These are phyloP conservation scores for Sterna hirundo DNA, from an alignment of 2,113 vertebrate genomes.

Conservation along the genomic window DNA sequence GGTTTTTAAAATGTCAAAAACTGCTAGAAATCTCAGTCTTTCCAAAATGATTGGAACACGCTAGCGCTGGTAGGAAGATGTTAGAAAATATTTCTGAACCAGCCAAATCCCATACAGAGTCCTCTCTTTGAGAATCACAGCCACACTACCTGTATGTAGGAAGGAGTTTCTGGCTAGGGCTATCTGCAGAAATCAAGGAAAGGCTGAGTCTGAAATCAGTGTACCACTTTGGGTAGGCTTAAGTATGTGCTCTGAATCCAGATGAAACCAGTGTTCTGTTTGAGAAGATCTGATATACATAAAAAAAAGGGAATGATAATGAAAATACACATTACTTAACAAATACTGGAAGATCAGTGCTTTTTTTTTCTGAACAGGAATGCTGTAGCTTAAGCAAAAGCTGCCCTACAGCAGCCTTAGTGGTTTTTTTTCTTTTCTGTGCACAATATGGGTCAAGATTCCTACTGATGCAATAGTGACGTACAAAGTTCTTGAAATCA, in stretches of 20 bases:
- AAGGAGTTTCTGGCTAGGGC: not conserved
- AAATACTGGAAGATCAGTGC: not conserved
- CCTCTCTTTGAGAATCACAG: not conserved
- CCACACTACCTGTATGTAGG: accelerated
- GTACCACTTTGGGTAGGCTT: not conserved
- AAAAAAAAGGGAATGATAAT: not conserved
- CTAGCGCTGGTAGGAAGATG: not conserved
- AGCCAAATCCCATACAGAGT: not conserved
- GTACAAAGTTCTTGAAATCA: not conserved
- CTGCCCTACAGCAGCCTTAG: not conserved
- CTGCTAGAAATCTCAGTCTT: not conserved
- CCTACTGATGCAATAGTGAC: not conserved
- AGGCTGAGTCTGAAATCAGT: not conserved
- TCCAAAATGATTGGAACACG: not conserved
- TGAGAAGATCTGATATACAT: not conserved
- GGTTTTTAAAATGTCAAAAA: not conserved
- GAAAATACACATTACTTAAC: not conserved
- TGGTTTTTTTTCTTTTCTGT: not conserved
- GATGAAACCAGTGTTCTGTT: not conserved
- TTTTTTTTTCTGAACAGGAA: not conserved
- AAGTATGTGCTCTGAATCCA: not conserved
- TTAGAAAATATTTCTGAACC: not conserved
- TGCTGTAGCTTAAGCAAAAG: not conserved
- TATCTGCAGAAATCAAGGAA: not conserved
- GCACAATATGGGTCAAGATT: not conserved